These are phyloP conservation scores for Nephotettix cincticeps DNA, from an alignment of 1,140 invertebrate genomes.

Conservation along the genomic window DNA sequence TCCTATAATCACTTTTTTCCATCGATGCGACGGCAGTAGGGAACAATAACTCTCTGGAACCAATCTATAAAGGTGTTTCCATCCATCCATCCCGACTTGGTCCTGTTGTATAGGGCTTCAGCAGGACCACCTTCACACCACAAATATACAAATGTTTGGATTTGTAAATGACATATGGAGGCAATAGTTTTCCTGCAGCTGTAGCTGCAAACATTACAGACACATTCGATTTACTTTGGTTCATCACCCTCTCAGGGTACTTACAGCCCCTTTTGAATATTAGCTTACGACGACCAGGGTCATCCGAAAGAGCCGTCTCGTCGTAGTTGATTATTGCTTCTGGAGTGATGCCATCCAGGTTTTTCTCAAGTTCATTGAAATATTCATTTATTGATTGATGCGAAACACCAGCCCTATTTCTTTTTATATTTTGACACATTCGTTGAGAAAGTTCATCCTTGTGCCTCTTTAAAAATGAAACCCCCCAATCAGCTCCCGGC, in stretches of 20 bases:
- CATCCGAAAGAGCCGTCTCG: slow-evolving; percentile 48
- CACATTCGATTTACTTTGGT: slow-evolving; percentile 28
- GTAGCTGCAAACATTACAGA: slow-evolving; percentile 36
- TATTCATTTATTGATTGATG: not conserved
- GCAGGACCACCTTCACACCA: slow-evolving; percentile 38
- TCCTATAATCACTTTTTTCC: slow-evolving; percentile 41
- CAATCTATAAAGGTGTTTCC: slow-evolving; percentile 24
- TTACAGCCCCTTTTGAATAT: slow-evolving; percentile 29
- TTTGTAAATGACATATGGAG: slow-evolving; percentile 48
- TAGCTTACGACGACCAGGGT: slow-evolving; percentile 41
- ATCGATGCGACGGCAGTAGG: not conserved
- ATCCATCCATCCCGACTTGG: slow-evolving; percentile 41
- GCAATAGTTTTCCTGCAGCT: slow-evolving; percentile 36
- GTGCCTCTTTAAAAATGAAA: slow-evolving; percentile 43
- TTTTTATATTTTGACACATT: slow-evolving; percentile 44
- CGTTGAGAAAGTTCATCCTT: slow-evolving; percentile 38
- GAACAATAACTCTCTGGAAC: slow-evolving; percentile 28
- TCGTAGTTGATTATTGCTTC: slow-evolving; percentile 49
- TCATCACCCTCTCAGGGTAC: slow-evolving; percentile 32
- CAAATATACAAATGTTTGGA: slow-evolving; percentile 38
- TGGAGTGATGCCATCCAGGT: slow-evolving; percentile 42
- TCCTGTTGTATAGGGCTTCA: slow-evolving; percentile 34
- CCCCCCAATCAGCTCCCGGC: too few species aligned
- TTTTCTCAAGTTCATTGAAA: slow-evolving; percentile 14
- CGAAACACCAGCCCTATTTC: slow-evolving; percentile 36